phyloP scores from a whole-genome alignment of 2,797 vertebrate species.

The Pteropus rufus region DNA sequence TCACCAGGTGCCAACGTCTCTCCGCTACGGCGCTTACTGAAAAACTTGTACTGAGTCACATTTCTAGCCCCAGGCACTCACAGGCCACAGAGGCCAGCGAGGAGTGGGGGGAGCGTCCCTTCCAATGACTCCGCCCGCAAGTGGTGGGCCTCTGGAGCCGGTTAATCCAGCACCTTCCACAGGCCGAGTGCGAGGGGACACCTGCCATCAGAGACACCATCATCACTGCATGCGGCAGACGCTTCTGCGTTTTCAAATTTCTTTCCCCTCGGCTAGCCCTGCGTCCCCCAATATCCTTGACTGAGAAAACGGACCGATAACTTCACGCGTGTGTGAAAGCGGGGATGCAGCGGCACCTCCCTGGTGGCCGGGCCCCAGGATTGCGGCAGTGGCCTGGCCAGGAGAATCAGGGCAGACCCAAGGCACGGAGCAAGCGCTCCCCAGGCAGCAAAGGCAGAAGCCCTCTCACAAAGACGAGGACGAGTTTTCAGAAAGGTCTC shows the following conservation, averaged over 20 bases:
- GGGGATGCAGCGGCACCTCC: neutral
- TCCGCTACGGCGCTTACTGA: neutral
- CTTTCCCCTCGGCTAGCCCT: neutral
- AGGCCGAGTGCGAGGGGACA: rapidly evolving
- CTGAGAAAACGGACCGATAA: rapidly evolving
- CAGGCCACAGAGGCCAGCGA: neutral
- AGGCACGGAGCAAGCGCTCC: neutral
- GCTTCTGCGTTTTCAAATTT: neutral
- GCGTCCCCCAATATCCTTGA: neutral
- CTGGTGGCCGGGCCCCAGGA: neutral
- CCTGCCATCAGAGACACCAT: neutral
- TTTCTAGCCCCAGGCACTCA: neutral
- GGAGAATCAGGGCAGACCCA: neutral
- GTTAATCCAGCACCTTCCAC: neutral
- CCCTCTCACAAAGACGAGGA: too few relatives aligned
- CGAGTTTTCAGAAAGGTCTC: neutral
- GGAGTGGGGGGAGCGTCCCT: neutral
- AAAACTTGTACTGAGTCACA: rapidly evolving
- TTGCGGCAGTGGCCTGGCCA: too few relatives aligned
- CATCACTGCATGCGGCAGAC: rapidly evolving
- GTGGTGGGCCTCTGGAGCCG: rapidly evolving
- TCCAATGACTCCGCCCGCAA: too few relatives aligned
- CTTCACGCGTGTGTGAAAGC: neutral
- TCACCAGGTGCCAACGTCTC: neutral
- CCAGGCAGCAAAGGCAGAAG: neutral